Evolutionary conservation across 2,113 vertebrate species (phyloP), one percentile per base, ranked within the genome.

Genomic region (Passer montanus): DNA sequence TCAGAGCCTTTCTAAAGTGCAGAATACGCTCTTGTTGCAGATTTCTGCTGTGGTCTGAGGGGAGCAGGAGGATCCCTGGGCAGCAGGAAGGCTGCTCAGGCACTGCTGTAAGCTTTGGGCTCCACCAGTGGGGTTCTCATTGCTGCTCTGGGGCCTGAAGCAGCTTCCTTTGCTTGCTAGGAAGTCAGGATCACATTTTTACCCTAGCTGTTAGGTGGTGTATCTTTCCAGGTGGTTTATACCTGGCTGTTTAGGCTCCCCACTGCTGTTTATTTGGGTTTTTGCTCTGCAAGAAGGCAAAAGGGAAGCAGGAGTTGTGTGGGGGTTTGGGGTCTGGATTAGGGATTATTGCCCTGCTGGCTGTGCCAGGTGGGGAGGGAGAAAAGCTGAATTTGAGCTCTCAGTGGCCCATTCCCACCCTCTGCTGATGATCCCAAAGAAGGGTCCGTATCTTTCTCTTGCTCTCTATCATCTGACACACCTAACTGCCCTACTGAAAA

Each of bases 151-250:
- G 27, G 27, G 2, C 10, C 39, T 35, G 26, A 41, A 67, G 73
- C 43, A 87, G 49, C 53, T 53, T 21, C 10, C 17, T 43, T 73
- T 11, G 28, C 49, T 64, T 78, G 68, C 64, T 3, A 15, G 39
- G 74, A 37, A 70, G 75, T 44, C 72, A 75, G 90, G 72, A 17
- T 56, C 33, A 6, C 17, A 17, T 62, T 79, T 74, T 81, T 35
- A 6, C 15, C 18, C 41, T 6, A 2, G 49, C 17, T 66, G 6
- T 37, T 35, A 0, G 7, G 23, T 13, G 27, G 1, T 49, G 24
- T 2, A 1, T 35, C 44, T 70, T 37, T 37, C 22, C 3, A 63
- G 30, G 19, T 33, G 59, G 31, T 59, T 39, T 23, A 12, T 43
- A 3, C n/a, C 46, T 33, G 81, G 19, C 52, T 59, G 6, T 22